Evolutionary conservation across 2,888 invertebrate species (phyloP), one percentile per base, ranked within the genome.

Genomic region (Agriopis aurantiaria): DNA sequence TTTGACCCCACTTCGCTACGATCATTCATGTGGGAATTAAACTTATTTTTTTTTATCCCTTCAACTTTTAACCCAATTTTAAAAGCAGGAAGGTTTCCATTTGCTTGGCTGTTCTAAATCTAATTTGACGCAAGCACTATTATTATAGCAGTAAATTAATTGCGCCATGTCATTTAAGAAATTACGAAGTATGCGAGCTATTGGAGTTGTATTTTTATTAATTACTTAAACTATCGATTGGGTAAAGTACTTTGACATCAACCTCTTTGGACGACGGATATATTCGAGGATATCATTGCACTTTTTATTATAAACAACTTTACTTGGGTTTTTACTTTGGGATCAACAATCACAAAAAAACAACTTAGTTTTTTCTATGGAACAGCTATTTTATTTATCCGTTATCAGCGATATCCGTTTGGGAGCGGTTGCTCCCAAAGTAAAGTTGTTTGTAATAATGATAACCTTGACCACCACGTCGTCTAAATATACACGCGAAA

Each of bases 11-110:
- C 92, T 90, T 88, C 86, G 86, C 85, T 83, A 79, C 89, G 89
- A 92, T 92, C 91, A 88, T 86, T 92, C 93, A 92, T 93, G 89
- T 91, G 93, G 91, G 92, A 93, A 93, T 91, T 85, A 84, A 81
- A 86, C 89, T 88, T 87, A 33, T 3, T 33, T 83, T 81, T n/a
- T 79, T 77, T 75, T 83, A 77, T 79, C 75, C 83, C 40, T 40
- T 12, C 84, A 87, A 87, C 88, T 88, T 88, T 79, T 83, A 85
- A 84, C 88, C 82, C 86, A 86, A 83, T 77, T 60, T 58, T 76
- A 74, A 2, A 71, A 58, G 61, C 41, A 55, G 73, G 83, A 88
- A 76, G 83, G 83, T 80, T 78, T 74, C 75, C 71, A 83, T 85
- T 88, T 76, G 82, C 75, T 76, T 77, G 78, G 53, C 66, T 52